Evolutionary conservation across 2,888 invertebrate species (phyloP).

Genomic region (Apeira syringaria): DNA sequence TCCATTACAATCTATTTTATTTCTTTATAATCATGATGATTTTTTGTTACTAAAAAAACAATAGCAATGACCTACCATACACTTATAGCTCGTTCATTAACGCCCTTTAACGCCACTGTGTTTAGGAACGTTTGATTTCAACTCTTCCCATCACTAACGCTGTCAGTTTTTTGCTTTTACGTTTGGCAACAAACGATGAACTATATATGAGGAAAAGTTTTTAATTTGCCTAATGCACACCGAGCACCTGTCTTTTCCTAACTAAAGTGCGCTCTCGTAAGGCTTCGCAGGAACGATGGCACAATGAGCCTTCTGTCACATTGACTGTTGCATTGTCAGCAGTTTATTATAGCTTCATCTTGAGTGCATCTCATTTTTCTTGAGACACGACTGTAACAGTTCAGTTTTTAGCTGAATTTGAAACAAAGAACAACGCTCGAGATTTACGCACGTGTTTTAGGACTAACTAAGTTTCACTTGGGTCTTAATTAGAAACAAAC

Average conservation of each 20-base stretch:
- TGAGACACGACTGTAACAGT: slow-evolving; percentile 40
- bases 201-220: slow-evolving; percentile 63
- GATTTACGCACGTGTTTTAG: background rate
- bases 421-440: slow-evolving; percentile 6
- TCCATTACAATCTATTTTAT: too few species aligned
- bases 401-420: slow-evolving; percentile 35
- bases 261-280: slow-evolving; percentile 69
- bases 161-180: slow-evolving; percentile 53
- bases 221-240: slow-evolving; percentile 82
- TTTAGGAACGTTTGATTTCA: slow-evolving; percentile 74
- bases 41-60: too few species aligned
- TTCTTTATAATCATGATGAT: too few species aligned
- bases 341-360: slow-evolving; percentile 68
- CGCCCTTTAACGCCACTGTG: slow-evolving; percentile 65
- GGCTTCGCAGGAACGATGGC: slow-evolving; percentile 52
- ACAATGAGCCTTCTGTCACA: slow-evolving; percentile 59
- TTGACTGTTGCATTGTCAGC: slow-evolving; percentile 68
- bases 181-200: slow-evolving; percentile 68
- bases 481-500: slow-evolving; percentile 28
- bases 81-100: slow-evolving; percentile 58
- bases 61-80: too few species aligned
- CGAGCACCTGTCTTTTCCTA: slow-evolving; percentile 65
- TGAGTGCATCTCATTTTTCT: slow-evolving; percentile 53
- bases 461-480: slow-evolving; percentile 8
- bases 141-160: slow-evolving; percentile 46